Evolutionary conservation across 2,113 vertebrate species (phyloP).

Genomic region (Psophia crepitans): DNA sequence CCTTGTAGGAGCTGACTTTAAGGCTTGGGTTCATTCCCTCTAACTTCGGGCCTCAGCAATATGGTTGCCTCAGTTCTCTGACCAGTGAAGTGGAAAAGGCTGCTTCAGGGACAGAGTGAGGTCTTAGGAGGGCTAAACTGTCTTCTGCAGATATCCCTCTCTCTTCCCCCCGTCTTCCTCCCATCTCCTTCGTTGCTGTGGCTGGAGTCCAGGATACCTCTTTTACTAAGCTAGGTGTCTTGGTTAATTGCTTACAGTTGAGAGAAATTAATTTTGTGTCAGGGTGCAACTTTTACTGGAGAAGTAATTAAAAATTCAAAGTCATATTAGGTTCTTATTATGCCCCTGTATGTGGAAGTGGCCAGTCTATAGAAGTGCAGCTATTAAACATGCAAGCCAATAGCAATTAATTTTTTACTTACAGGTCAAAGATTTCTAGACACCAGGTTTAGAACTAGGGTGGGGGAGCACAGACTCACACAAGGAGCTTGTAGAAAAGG

Average conservation of each 20-base stretch:
- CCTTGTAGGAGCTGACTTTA: not conserved
- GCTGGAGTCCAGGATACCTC: not conserved
- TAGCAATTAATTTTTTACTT: not conserved
- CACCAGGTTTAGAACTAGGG: not conserved
- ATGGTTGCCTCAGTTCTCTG: not conserved
- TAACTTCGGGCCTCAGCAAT: not conserved
- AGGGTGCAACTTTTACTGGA: not conserved
- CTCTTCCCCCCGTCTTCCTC: not conserved
- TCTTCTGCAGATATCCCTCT: not conserved
- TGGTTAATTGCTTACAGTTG: not conserved
- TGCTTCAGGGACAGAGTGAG: not conserved
- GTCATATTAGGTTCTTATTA: not conserved
- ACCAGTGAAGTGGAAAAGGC: not conserved
- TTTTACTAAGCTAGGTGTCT: not conserved
- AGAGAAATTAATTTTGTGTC: not conserved
- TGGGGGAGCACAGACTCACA: not conserved
- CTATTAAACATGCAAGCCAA: not conserved
- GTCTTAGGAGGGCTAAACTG: not conserved
- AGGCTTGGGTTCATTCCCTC: not conserved
- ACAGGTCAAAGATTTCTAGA: not conserved
- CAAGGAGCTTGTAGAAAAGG: not conserved
- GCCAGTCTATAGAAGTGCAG: not conserved
- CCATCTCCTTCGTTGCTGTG: not conserved
- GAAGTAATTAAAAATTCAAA: not conserved
- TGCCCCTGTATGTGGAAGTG: not conserved